phyloP scores from a whole-genome alignment of 2,888 invertebrate species.

The Erannis defoliaria region DNA sequence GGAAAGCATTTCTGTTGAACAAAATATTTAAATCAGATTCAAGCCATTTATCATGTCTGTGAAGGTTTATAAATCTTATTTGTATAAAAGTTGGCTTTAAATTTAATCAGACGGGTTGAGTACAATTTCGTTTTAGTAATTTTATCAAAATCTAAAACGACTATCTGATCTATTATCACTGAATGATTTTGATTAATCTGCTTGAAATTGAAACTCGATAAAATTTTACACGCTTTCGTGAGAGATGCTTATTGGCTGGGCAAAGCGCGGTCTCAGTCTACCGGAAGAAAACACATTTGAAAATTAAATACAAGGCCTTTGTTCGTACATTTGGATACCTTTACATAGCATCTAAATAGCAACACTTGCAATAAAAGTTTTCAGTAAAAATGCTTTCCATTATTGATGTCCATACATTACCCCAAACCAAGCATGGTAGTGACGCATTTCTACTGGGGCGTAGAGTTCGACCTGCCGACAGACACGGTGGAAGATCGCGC shows the following conservation, averaged over 20 bases:
- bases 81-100: slow-evolving; percentile 21
- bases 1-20: slow-evolving; percentile 44
- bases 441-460: slow-evolving; percentile 59
- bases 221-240: slow-evolving; percentile 3
- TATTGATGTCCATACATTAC: slow-evolving; percentile 10
- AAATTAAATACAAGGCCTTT: no score
- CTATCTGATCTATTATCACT: slow-evolving; percentile 16
- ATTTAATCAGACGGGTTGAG: slow-evolving; percentile 12
- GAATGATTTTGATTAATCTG: no score
- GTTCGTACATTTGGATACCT: no score
- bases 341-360: no score
- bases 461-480: slow-evolving; percentile 85
- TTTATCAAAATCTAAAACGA: slow-evolving; percentile 1
- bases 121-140: slow-evolving; percentile 15
- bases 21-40: background rate
- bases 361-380: background rate
- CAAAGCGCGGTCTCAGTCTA: no score
- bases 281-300: no score
- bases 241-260: background rate
- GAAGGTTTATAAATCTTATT: slow-evolving; percentile 5
- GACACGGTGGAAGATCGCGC: slow-evolving; percentile 77
- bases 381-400: slow-evolving; percentile 49
- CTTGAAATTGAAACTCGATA: slow-evolving; percentile 11
- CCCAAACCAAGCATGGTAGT: slow-evolving; percentile 53
- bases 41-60: slow-evolving; percentile 22